Evolutionary conservation across 1,140 invertebrate genomes (phyloP), one percentile per base, ranked within the genome.

Genomic region (Saxidomus purpurata): DNA sequence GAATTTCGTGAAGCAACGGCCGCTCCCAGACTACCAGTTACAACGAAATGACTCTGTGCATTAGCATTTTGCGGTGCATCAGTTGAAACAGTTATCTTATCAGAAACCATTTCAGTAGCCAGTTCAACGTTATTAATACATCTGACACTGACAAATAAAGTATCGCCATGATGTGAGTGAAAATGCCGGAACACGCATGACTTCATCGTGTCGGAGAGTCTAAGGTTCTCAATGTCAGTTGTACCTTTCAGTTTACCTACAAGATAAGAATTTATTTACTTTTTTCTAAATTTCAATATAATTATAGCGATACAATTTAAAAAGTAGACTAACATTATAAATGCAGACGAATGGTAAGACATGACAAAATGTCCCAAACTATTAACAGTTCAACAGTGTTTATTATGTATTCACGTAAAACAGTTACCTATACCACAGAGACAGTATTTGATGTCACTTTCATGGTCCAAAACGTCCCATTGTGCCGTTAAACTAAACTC

Each of bases 391-490:
- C n/a, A n/a, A n/a, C n/a, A n/a, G n/a, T n/a, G n/a, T n/a, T n/a
- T n/a, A n/a, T n/a, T n/a, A n/a, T n/a, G n/a, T n/a, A n/a, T n/a
- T n/a, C n/a, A n/a, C n/a, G n/a, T n/a, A n/a, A n/a, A n/a, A n/a
- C 22, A 61, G 15, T 90, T 55, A 90, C 89, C 89, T 25, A 85
- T 25, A 15, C 49, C 43, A 83, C 86, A 90, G 9, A 67, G 63
- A 77, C 90, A 91, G 28, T 31, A 43, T 28, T 74, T 61, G 19
- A 89, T 40, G n/a, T 40, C 83, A 74, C 82, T 89, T 59, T 91
- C 87, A 15, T 43, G 25, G 47, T 91, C 90, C 13, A 49, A 31
- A 13, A 69, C 87, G 25, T 22, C 31, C 90, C 90, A 91, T 38
- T 52, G 69, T 63, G 43, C 74, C 19, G 67, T 25, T 15, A 71